phyloP scores from a whole-genome alignment of 1,140 invertebrate genomes.

The Oppia nitens region DNA sequence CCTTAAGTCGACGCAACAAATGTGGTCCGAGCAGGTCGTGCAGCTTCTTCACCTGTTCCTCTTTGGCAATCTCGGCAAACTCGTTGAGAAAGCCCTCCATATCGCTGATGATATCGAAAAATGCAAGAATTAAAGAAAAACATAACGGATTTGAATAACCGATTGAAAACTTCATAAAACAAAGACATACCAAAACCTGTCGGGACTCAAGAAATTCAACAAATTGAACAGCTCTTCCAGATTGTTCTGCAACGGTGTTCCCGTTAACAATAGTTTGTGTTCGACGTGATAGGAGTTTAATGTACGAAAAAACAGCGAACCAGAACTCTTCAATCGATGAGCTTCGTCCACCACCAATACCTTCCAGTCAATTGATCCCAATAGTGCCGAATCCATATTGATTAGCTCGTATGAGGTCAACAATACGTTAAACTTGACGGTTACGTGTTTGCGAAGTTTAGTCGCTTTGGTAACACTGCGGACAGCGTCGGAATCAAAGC shows the following conservation, averaged over 20 bases:
- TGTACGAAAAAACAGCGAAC: constrained; percentile 96
- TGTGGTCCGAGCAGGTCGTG: constrained; percentile 97
- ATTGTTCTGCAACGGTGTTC: constrained; percentile 98
- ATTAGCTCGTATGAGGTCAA: constrained; percentile 96
- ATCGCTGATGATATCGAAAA: constrained; percentile 52
- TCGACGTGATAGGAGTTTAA: constrained; percentile 81
- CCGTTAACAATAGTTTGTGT: constrained; percentile 91
- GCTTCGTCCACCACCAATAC: constrained; percentile 98
- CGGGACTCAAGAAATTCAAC: constrained; percentile 89
- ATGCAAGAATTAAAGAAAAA: background rate
- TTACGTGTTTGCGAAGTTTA: constrained; percentile 47
- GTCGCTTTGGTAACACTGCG: constrained; percentile 61
- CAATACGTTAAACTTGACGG: constrained; percentile 95
- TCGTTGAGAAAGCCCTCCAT: constrained; percentile 87
- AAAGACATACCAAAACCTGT: constrained; percentile 43
- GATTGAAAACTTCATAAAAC: background rate
- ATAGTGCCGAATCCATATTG: constrained; percentile 85
- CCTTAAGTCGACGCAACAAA: constrained; percentile 91
- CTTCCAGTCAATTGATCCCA: constrained; percentile 98
- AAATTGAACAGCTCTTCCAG: constrained; percentile 98
- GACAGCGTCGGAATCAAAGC: constrained; percentile 87
- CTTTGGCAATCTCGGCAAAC: constrained; percentile 97
- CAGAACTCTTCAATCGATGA: constrained; percentile 95
- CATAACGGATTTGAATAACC: too few species aligned
- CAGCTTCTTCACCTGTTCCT: constrained; percentile 96